These are phyloP conservation scores for Parazoanthus atlanticus DNA, from an alignment of 92 coral and sea anemone genomes.

Conservation along the genomic window DNA sequence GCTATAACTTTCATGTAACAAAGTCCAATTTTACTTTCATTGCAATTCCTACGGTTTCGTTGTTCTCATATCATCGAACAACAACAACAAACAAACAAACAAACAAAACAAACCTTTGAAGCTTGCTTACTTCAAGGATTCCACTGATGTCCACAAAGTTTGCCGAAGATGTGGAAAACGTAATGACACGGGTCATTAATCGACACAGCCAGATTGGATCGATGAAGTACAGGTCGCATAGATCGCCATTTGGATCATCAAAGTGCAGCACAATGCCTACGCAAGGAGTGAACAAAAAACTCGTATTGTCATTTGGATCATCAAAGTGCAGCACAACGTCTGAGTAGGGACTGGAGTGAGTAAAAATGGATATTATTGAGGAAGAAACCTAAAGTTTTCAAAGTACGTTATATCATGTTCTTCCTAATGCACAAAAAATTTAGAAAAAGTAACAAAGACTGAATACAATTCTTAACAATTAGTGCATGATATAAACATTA, in stretches of 20 bases:
- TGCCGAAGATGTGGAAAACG: slow-evolving; percentile 29
- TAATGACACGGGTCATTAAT: slow-evolving; percentile 68
- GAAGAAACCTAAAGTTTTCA: no score
- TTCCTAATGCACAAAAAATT: no score
- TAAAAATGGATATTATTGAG: no score
- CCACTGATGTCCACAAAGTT: slow-evolving; percentile 57
- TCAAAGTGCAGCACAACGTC: slow-evolving; percentile 57
- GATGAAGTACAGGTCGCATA: slow-evolving; percentile 74
- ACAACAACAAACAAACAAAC: background rate
- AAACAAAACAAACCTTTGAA: slow-evolving; percentile 9
- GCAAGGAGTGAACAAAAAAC: slow-evolving; percentile 51
- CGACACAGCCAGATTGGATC: slow-evolving; percentile 81
- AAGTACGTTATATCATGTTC: no score
- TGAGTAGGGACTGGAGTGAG: background rate
- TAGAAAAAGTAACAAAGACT: no score
- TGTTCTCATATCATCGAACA: background rate
- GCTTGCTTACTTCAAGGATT: slow-evolving; percentile 56
- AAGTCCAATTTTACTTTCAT: background rate
- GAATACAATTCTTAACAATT: no score
- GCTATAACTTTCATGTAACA: no score
- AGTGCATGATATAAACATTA: no score
- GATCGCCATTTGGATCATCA: slow-evolving; percentile 68
- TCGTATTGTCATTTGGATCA: slow-evolving; percentile 46
- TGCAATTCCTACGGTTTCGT: background rate
- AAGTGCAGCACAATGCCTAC: slow-evolving; percentile 71